Percentiles rank a stretch among this genome's conserved stretches.
Conservation (phyloP, 2,113 vertebrate species). For the Hepsetus odoe region DNA sequence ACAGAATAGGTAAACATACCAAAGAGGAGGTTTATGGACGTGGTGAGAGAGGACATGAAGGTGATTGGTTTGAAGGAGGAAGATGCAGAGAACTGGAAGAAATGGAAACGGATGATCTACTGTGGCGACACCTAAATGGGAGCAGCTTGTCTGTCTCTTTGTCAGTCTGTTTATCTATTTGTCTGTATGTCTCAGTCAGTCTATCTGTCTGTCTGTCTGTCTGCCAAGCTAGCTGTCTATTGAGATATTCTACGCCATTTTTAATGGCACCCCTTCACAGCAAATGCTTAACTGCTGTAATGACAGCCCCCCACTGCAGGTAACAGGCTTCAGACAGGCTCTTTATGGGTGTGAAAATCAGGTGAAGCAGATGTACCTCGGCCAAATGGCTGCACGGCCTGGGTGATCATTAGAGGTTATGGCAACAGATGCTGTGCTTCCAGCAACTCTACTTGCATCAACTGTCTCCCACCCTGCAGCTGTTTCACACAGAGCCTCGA, state of each 20-base stretch:
- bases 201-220: neutral
- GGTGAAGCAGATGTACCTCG: conserved; percentile 69
- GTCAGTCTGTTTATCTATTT: neutral
- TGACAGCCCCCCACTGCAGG: conserved; percentile 2
- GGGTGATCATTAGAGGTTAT: conserved; percentile 52
- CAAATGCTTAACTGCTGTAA: conserved; percentile 26
- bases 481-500: conserved; percentile 48
- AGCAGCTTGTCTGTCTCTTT: too few relatives aligned
- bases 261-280: conserved; percentile 13
- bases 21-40: too few relatives aligned
- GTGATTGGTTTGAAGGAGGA: too few relatives aligned
- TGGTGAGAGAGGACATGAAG: too few relatives aligned
- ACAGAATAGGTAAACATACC: too few relatives aligned
- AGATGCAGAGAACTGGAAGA: too few relatives aligned
- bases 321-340: conserved; percentile 33
- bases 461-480: conserved; percentile 57
- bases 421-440: conserved; percentile 62
- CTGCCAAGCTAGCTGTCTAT: too few relatives aligned
- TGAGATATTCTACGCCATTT: too few relatives aligned
- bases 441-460: conserved; percentile 59
- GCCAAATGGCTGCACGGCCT: conserved; percentile 60
- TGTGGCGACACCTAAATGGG: too few relatives aligned
- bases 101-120: too few relatives aligned
- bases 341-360: conserved; percentile 67
- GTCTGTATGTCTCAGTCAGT: neutral